Base-by-base conservation (phyloP, 2,797 vertebrate species). In the Erpetoichthys calabaricus region DNA sequence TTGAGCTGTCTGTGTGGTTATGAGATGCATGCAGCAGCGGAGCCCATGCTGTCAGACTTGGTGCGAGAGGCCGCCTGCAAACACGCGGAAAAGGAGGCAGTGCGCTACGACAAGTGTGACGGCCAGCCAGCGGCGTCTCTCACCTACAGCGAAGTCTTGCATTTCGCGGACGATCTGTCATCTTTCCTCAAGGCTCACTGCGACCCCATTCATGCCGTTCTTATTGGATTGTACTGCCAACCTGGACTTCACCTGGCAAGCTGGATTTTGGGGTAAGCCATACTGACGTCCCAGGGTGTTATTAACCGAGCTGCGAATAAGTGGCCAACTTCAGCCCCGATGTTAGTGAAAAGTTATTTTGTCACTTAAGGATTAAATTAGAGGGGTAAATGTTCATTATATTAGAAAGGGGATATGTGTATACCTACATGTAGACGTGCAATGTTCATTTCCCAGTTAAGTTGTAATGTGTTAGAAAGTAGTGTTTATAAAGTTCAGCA, bases 261-360 rank as follows among this genome's bases (percentile, higher is more conserved):
- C 47, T 99, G 91, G 91, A 91, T 98, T 64, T 70, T 96, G 55
- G 89, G 95, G 95, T 99, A 85, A 79, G 78, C 25, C 25, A 25
- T 25, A 25, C 25, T 25, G 25, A 25, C 25, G 2, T 25, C 1
- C 25, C 25, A 25, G 2, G 25, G 25, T 25, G 25, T 25, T 25
- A 25, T 25, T 25, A 25, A 25, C 25, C 25, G 25, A 25, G 25
- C 25, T 25, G 25, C 25, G 2, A 25, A 25, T 25, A 25, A 25
- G 25, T 25, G 25, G 25, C 25, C 25, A 25, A 25, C 25, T 1
- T 25, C 25, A 25, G 25, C 25, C 1, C 1, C 25, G 25, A 25
- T 25, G 25, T 25, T 25, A 25, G 25, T 25, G 25, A 25, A 25
- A 25, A 25, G 1, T 25, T 25, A 25, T 25, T n/a, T n/a, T n/a